These are phyloP conservation scores for Calephelis perditalis DNA, from an alignment of 2,888 invertebrate species.

Conservation along the genomic window DNA sequence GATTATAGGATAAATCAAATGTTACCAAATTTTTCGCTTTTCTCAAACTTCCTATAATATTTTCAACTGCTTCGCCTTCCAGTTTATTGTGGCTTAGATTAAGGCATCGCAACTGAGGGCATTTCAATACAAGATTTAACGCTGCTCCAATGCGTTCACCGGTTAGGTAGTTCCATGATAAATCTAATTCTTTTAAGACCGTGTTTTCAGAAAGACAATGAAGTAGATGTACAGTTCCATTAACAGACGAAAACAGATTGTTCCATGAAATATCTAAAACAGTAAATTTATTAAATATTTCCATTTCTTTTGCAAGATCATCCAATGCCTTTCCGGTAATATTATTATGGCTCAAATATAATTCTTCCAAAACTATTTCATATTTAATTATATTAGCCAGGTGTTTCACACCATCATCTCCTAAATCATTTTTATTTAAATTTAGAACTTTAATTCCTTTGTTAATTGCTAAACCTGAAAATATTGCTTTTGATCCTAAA, in stretches of 20 bases:
- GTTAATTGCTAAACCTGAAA: slow-evolving; percentile 40
- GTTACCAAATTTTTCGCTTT: slow-evolving; percentile 34
- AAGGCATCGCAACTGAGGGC: slow-evolving; percentile 29
- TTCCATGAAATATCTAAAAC: slow-evolving; percentile 46
- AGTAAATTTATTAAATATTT: slow-evolving; percentile 40
- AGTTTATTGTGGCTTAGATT: slow-evolving; percentile 38
- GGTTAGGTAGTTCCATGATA: slow-evolving; percentile 38
- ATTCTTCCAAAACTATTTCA: slow-evolving; percentile 37
- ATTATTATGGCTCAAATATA: slow-evolving; percentile 51
- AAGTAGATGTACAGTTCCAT: slow-evolving; percentile 27
- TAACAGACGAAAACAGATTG: slow-evolving; percentile 32
- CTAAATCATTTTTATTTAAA: slow-evolving; percentile 54
- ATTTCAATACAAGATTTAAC: slow-evolving; percentile 29
- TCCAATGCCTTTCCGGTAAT: slow-evolving; percentile 40
- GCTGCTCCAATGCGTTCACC: slow-evolving; percentile 32
- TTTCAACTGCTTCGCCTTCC: slow-evolving; percentile 28
- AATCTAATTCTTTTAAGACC: slow-evolving; percentile 34
- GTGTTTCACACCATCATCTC: slow-evolving; percentile 34
- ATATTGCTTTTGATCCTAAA: slow-evolving; percentile 39
- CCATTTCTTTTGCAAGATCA: slow-evolving; percentile 34
- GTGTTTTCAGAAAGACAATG: slow-evolving; percentile 32
- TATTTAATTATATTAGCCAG: slow-evolving; percentile 33
- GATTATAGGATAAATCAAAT: slow-evolving; percentile 46
- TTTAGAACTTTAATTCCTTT: slow-evolving; percentile 40
- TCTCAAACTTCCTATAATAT: slow-evolving; percentile 32